These are phyloP conservation scores for Trissonchulus latispiculum DNA, from an alignment of 2,888 invertebrate species.

Conservation along the genomic window DNA sequence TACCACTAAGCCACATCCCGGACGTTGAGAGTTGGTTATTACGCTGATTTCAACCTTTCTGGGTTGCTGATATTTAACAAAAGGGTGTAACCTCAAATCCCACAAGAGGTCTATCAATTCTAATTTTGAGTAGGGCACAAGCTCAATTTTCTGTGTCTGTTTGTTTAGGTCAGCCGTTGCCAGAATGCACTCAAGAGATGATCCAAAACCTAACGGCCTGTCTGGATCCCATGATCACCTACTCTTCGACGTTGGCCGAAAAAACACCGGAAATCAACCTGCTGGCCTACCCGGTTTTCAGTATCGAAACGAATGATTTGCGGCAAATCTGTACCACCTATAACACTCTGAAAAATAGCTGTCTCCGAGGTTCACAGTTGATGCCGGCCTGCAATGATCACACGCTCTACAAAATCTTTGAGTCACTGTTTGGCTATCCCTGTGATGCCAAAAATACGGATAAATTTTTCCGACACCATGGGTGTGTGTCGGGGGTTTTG, in stretches of 20 bases:
- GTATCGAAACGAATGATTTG: background rate
- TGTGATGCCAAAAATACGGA: background rate
- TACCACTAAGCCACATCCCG: no score
- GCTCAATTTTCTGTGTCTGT: no score
- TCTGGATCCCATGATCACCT: background rate
- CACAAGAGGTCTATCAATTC: no score
- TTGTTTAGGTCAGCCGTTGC: background rate
- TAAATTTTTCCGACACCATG: background rate
- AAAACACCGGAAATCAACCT: background rate
- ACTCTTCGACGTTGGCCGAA: background rate
- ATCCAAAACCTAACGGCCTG: background rate
- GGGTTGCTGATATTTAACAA: no score
- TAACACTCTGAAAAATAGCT: background rate
- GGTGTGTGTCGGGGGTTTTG: background rate
- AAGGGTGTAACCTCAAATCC: no score
- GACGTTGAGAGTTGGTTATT: no score
- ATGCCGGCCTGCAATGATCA: background rate
- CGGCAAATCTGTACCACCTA: background rate
- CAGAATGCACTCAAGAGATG: background rate
- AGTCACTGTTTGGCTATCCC: background rate
- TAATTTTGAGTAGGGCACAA: no score
- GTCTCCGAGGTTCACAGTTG: background rate
- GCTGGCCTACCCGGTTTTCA: background rate
- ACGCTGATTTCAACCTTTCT: no score
- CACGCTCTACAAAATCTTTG: background rate